Evolutionary conservation across 1,140 invertebrate genomes (phyloP), one percentile per base, ranked within the genome.

Genomic region (Leucophenga varia): DNA sequence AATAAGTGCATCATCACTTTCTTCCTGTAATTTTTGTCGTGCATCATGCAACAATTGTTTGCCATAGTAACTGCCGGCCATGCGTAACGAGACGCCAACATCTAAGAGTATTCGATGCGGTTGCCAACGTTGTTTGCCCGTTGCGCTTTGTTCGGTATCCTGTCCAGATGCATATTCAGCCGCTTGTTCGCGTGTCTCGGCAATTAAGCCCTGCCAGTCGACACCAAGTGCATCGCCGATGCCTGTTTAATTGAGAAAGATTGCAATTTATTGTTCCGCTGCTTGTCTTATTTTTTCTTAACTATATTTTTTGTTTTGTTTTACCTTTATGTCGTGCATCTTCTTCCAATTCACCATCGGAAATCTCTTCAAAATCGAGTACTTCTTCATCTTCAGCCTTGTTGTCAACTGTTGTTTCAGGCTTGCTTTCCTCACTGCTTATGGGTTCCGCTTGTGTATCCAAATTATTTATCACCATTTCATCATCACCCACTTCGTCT

Each of bases 201-300:
- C 86, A 1, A 92, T 86, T 9, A 94, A 76, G 74, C 90, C 90
- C 20, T 91, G 87, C 91, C 91, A 95, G 74, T 95, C 91, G 1
- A 94, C 91, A n/a, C 91, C 90, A 9, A 95, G 72, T 13, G 90
- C 89, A 77, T 93, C 91, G 12, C 90, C 89, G 45, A 93, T 82
- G 45, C 88, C 90, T 71, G 49, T 8, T 43, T 19, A 40, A 16
- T n/a, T 39, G 14, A 9, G 3, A 32, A n/a, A 39, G 21, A 19
- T 3, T 18, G 9, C 19, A 16, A 20, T 3, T 16, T n/a, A 31
- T 25, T 20, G 8, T 42, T 43, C n/a, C n/a, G n/a, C n/a, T n/a
- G n/a, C n/a, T n/a, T n/a, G n/a, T n/a, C n/a, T n/a, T n/a, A n/a
- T n/a, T n/a, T n/a, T n/a, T n/a, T n/a, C n/a, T n/a, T n/a, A n/a